A percentile compares a stretch with the other conserved stretches of the same genome.
Evolutionary conservation across 2,797 vertebrate genomes (phyloP).

Genomic region (Cynopterus sphinx): DNA sequence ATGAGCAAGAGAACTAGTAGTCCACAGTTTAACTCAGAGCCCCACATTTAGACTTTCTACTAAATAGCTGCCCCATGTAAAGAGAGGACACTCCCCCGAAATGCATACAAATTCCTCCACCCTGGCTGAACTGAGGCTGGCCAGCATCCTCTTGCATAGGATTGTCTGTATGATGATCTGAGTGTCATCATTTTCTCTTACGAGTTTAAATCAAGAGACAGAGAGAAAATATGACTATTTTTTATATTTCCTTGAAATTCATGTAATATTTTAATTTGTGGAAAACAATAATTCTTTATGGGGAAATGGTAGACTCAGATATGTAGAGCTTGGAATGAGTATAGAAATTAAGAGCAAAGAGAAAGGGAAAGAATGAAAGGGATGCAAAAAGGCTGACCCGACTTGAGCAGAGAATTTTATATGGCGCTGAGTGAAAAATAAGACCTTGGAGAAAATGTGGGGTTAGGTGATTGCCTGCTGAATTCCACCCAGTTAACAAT

Average conservation of each 20-base stretch:
- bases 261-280: background rate
- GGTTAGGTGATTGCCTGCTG: background rate
- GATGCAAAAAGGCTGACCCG: background rate
- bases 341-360: background rate
- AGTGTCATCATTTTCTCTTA: background rate
- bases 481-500: background rate
- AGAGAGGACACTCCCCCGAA: background rate
- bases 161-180: background rate
- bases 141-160: accelerated
- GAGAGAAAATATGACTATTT: slow-evolving; percentile 1
- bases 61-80: background rate
- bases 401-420: background rate
- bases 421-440: background rate
- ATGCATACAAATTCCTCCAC: too few relatives aligned
- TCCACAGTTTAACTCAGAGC: background rate
- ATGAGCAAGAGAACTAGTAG: background rate
- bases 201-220: background rate
- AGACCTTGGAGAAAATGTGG: background rate
- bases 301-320: background rate
- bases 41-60: background rate
- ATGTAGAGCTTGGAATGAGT: background rate
- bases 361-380: background rate
- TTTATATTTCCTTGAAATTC: background rate
- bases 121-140: background rate
- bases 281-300: background rate